Conservation (phyloP, 1,140 invertebrate genomes). For the Bombus confusus region DNA sequence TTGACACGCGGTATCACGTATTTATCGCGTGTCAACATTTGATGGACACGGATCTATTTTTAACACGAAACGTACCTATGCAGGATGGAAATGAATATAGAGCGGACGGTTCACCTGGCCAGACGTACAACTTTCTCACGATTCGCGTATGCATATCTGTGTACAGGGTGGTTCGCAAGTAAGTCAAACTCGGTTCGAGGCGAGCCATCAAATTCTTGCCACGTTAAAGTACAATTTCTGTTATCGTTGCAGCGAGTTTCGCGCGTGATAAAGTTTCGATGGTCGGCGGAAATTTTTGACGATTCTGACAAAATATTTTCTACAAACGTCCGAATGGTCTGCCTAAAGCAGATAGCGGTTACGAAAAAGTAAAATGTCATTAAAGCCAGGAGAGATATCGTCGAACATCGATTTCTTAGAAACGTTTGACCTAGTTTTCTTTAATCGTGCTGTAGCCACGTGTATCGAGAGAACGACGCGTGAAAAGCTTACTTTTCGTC, state of each 20-base stretch:
- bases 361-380: no score
- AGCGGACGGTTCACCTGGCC: not conserved
- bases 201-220: not conserved
- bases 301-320: no score
- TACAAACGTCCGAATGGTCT: no score
- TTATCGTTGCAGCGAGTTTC: no score
- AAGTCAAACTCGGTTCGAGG: not conserved
- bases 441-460: not conserved
- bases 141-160: no score
- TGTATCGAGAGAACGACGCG: not conserved
- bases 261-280: no score
- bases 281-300: no score
- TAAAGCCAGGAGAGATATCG: no score
- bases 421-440: not conserved
- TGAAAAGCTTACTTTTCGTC: not conserved
- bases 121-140: constrained; percentile 8
- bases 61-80: not conserved
- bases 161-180: not conserved
- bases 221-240: no score
- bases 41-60: constrained; percentile 30
- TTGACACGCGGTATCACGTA: constrained; percentile 30
- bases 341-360: no score
- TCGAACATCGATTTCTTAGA: no score
- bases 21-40: constrained; percentile 28
- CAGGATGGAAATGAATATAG: not conserved